Percentiles rank a stretch among this genome's conserved stretches.
Conservation (phyloP, 2,888 invertebrate species). For the Pheosia gnoma region DNA sequence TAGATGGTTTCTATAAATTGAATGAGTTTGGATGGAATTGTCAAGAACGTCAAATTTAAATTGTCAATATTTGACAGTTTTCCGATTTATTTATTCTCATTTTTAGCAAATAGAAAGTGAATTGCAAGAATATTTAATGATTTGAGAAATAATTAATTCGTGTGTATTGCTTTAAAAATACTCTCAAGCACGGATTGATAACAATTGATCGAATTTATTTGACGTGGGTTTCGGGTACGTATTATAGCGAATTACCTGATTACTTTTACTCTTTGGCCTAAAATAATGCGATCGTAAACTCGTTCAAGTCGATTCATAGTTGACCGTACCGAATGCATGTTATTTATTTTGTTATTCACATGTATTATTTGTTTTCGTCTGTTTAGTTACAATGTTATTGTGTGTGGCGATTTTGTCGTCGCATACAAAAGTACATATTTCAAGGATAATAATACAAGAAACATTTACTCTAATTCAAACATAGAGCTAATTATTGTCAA, state of each 20-base stretch:
- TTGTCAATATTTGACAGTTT: constrained; percentile 52
- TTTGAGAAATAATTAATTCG: background rate
- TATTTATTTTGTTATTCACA: constrained; percentile 19
- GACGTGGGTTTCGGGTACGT: constrained; percentile 56
- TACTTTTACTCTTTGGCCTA: constrained; percentile 65
- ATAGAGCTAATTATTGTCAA: background rate
- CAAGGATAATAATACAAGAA: constrained; percentile 2
- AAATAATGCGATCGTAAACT: constrained; percentile 36
- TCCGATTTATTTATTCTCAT: constrained; percentile 49
- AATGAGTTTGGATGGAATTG: background rate
- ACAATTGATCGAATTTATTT: constrained; percentile 32
- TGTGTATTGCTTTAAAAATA: constrained; percentile 9
- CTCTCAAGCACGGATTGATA: constrained; percentile 18
- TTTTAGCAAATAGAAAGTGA: constrained; percentile 56
- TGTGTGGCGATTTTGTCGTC: constrained; percentile 8
- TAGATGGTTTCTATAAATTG: too few species aligned
- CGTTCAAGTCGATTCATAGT: constrained; percentile 17
- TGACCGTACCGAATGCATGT: constrained; percentile 12
- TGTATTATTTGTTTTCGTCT: constrained; percentile 21
- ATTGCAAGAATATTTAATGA: constrained; percentile 33
- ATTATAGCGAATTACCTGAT: constrained; percentile 49
- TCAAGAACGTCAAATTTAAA: constrained; percentile 16
- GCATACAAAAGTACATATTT: constrained; percentile 4
- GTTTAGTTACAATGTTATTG: constrained; percentile 14
- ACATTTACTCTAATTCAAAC: background rate